Percentiles rank a stretch among this genome's conserved stretches.
Conservation (phyloP, 2,797 vertebrate genomes). For the Lutra lutra region DNA sequence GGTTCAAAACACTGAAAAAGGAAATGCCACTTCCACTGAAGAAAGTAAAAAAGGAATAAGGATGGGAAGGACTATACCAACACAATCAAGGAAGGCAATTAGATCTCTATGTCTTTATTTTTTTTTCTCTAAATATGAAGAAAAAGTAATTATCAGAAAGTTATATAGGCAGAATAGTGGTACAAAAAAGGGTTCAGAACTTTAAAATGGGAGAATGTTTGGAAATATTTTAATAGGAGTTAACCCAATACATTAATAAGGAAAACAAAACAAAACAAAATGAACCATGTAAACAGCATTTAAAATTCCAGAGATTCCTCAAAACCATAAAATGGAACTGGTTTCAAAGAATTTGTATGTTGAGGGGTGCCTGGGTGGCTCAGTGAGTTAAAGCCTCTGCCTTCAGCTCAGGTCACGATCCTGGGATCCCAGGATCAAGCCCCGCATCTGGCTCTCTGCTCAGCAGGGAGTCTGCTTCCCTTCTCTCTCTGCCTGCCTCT, state of each 20-base stretch:
- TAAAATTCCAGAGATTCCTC: not conserved
- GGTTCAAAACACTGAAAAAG: not conserved
- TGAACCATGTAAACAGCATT: not conserved
- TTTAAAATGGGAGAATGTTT: not conserved
- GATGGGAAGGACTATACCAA: not conserved
- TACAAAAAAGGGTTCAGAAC: not conserved
- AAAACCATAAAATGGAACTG: not conserved
- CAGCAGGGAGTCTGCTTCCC: too few species aligned
- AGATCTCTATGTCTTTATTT: not conserved
- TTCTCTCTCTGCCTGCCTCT: too few species aligned
- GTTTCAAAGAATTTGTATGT: not conserved
- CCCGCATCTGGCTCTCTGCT: too few species aligned
- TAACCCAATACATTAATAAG: not conserved
- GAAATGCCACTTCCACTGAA: not conserved
- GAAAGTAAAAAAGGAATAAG: not conserved
- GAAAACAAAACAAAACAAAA: not conserved
- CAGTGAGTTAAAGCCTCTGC: too few species aligned
- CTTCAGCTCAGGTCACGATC: too few species aligned
- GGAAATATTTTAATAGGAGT: not conserved
- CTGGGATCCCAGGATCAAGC: too few species aligned
- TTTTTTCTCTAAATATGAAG: not conserved
- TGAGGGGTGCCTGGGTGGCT: not conserved
- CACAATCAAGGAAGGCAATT: not conserved
- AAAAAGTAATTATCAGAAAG: not conserved
- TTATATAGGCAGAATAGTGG: not conserved